Percentiles rank a stretch among this genome's conserved stretches.
Evolutionary conservation across 2,113 vertebrate genomes (phyloP).

Genomic region (Pangasianodon gigas): DNA sequence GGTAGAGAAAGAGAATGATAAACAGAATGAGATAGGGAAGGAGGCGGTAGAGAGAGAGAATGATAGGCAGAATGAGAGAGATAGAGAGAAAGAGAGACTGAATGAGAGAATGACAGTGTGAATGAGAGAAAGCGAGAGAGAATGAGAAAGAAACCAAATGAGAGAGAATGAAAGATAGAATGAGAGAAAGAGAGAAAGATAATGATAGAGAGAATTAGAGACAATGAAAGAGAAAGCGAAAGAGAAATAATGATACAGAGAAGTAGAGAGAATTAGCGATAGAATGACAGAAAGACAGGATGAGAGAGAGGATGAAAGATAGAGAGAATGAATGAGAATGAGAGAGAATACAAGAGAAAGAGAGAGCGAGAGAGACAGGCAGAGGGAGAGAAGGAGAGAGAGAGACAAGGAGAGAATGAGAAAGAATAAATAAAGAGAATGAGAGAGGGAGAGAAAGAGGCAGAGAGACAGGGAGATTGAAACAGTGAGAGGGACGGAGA

Average conservation of each 20-base stretch:
- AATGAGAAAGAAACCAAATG: neutral
- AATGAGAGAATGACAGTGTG: neutral
- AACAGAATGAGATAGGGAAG: neutral
- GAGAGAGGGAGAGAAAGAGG: neutral
- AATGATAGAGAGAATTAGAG: neutral
- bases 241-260: neutral
- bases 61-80: neutral
- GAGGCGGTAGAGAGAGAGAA: neutral
- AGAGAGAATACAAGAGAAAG: too few species aligned
- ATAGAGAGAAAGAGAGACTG: neutral
- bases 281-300: neutral
- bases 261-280: neutral
- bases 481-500: neutral
- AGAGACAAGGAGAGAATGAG: neutral
- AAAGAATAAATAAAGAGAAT: too few species aligned
- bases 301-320: neutral
- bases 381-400: neutral
- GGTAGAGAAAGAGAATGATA: neutral
- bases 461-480: neutral
- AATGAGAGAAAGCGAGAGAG: neutral
- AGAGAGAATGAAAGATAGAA: neutral
- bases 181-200: neutral
- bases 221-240: too few species aligned
- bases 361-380: too few species aligned
- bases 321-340: neutral